Conservation (phyloP, 2,888 invertebrate species). For the Xestia rhomboidea region DNA sequence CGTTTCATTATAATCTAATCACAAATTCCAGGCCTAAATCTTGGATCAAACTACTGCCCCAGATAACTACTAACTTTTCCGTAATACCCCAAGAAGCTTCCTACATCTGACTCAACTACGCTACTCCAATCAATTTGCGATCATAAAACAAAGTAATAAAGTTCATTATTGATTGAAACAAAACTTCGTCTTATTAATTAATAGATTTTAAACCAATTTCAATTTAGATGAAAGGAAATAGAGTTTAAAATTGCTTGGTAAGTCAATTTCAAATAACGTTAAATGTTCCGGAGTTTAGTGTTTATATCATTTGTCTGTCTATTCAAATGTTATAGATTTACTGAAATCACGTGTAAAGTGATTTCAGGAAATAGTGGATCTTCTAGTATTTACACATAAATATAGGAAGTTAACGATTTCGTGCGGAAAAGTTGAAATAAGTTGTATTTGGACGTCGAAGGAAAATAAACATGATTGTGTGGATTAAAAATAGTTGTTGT, state of each 20-base stretch:
- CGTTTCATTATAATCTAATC: constrained; percentile 26
- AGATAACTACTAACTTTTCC: constrained; percentile 21
- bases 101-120: constrained; percentile 20
- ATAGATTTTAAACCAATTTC: constrained; percentile 10
- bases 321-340: constrained; percentile 32
- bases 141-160: constrained; percentile 7
- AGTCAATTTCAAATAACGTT: constrained; percentile 26
- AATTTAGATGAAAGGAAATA: constrained; percentile 2
- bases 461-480: constrained; percentile 33
- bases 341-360: constrained; percentile 26
- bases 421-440: constrained; percentile 13
- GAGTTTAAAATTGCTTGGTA: constrained; percentile 14
- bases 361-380: constrained; percentile 39
- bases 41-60: constrained; percentile 18
- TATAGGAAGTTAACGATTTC: constrained; percentile 27
- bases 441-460: constrained; percentile 1
- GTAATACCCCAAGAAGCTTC: constrained; percentile 18
- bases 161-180: constrained; percentile 28
- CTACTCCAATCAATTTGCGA: constrained; percentile 22
- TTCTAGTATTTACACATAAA: constrained; percentile 37
- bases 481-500: constrained; percentile 13
- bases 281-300: constrained; percentile 32
- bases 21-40: constrained; percentile 19
- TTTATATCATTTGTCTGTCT: constrained; percentile 48
- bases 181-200: constrained; percentile 13